These are phyloP conservation scores for Lates calcarifer DNA, from an alignment of 2,113 vertebrate genomes.

Conservation along the genomic window DNA sequence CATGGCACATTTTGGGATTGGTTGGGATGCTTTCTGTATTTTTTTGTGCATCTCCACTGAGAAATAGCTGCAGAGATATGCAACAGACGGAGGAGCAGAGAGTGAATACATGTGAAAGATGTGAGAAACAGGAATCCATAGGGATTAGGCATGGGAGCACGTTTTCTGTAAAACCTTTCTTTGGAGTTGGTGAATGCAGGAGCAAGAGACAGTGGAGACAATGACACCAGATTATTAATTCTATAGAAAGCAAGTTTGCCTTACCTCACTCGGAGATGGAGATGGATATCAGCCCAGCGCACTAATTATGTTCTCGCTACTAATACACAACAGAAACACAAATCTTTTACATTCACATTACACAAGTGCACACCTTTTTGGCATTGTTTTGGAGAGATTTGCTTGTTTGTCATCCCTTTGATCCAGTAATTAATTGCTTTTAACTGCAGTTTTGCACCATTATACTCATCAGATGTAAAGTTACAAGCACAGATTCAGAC, in stretches of 20 bases:
- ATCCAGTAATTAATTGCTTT: neutral
- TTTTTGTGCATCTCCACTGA: neutral
- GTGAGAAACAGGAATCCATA: constrained; percentile 5
- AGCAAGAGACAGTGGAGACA: neutral
- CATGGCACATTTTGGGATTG: neutral
- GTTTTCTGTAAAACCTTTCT: constrained; percentile 8
- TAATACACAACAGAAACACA: neutral
- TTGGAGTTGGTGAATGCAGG: neutral
- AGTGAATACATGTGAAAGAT: constrained; percentile 11
- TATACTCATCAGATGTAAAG: neutral
- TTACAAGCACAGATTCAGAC: neutral
- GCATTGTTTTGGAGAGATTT: neutral
- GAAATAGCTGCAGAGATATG: neutral
- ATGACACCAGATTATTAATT: constrained; percentile 21
- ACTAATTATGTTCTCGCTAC: neutral
- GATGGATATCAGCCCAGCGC: neutral
- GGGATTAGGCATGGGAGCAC: constrained; percentile 3
- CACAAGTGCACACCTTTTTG: neutral
- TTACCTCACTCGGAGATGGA: neutral
- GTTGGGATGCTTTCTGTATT: constrained; percentile 19
- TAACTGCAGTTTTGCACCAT: constrained; percentile 1
- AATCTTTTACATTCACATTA: neutral
- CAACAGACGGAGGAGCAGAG: constrained; percentile 9
- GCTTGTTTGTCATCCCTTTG: neutral
- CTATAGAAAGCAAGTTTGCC: neutral